These are phyloP conservation scores for Tetramorium alpestre DNA, from an alignment of 1,140 invertebrate species.

Conservation along the genomic window DNA sequence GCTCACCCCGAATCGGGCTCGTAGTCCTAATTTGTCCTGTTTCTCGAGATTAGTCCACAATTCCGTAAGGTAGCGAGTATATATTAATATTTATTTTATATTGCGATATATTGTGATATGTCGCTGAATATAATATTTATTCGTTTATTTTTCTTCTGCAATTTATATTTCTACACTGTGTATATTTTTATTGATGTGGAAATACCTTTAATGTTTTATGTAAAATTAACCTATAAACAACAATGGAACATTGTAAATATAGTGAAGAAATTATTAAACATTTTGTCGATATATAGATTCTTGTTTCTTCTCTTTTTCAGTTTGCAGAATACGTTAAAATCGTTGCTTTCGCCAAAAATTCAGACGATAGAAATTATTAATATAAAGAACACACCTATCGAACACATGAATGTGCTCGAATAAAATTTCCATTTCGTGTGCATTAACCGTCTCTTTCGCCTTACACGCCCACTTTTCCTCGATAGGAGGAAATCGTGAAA, in stretches of 20 bases:
- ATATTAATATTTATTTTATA: constrained; percentile 2
- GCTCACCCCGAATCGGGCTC: not conserved
- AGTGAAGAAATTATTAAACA: not conserved
- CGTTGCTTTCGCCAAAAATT: constrained; percentile 7
- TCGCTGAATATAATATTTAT: not conserved
- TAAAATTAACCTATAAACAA: constrained; percentile 3
- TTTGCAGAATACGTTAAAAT: not conserved
- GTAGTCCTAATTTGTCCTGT: constrained; percentile 19
- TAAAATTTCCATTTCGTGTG: constrained; percentile 52
- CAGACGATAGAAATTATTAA: constrained; percentile 43
- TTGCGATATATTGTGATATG: not conserved
- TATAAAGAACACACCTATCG: constrained; percentile 22
- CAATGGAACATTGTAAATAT: not conserved
- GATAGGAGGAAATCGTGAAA: constrained; percentile 47
- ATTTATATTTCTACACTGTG: not conserved
- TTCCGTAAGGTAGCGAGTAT: not conserved
- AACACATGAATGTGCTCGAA: constrained; percentile 17
- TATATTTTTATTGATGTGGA: not conserved
- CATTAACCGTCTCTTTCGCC: constrained; percentile 57
- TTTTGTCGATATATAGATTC: not conserved
- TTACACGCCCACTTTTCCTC: constrained; percentile 40
- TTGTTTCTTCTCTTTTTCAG: not conserved
- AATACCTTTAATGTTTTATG: not conserved
- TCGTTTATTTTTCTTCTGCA: not conserved
- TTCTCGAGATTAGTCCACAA: not conserved